Base-by-base conservation (phyloP, 2,888 invertebrate genomes). In the Slavum lentiscoides region DNA sequence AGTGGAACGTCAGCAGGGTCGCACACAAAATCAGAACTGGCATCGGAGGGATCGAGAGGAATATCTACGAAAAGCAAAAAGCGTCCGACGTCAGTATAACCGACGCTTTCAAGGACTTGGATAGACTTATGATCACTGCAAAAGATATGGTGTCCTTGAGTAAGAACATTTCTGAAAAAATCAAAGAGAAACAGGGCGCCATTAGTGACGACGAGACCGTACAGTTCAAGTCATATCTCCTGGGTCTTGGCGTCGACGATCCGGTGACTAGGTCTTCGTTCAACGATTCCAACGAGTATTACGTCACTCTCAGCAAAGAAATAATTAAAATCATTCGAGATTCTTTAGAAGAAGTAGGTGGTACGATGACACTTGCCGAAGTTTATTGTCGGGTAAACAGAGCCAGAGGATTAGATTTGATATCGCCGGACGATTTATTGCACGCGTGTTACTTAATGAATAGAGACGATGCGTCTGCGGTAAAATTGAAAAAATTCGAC, bases 151-250 rank as follows among this genome's bases (percentile, higher is more conserved):
- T 99, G 66, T 88, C 89, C 0, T 88, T 99, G 84, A 95, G 98
- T 0, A 95, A 95, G 86, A 93, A 90, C 84, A 98, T 99, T 85
- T 95, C 98, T 49, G 91, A 90, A 72, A 97, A 96, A 89, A 95
- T 99, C 85, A 92, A 93, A 86, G 95, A 96, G 84, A 93, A 94
- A 86, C 95, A 97, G 88, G 97, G 97, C 64, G 95, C 96, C 85
- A 95, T 98, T 83, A 95, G 96, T 6, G 97, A 98, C 87, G 98
- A 99, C 88, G 98, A 98, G 88, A 98, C 98, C 13, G 91, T 97
- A 8, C 91, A 93, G 84, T 98, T 99, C 86, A 98, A 98, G 86
- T 93, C 97, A 0, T 97, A 98, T 86, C 88, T 99, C 70, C 90
- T 99, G 88, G 98, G 97, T 86, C 89, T 99, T 85, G 99, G 99